Percentiles rank a stretch among this genome's conserved stretches.
These are phyloP conservation scores for Echinometra lucunter DNA, from an alignment of 53 echinoderm and acorn worm genomes.

Conservation along the genomic window DNA sequence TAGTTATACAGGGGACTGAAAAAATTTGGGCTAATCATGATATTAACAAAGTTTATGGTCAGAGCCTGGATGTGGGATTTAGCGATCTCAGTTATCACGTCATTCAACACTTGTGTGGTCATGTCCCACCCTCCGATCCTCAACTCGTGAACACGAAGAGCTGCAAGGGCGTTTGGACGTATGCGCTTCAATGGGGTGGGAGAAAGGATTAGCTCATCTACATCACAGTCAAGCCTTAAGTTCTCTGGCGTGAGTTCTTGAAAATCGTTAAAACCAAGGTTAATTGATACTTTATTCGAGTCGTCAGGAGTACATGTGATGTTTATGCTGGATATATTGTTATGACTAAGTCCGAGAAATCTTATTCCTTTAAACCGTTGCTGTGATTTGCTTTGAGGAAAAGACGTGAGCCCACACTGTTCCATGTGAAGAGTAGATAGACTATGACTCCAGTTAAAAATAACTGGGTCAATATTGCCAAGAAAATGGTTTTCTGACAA, in stretches of 20 bases:
- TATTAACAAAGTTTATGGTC: fast-evolving
- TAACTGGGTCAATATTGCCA: neutral
- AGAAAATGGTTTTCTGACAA: neutral
- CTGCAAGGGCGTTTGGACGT: neutral
- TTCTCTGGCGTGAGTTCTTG: neutral
- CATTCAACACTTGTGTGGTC: neutral
- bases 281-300: neutral
- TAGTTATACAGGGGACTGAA: neutral
- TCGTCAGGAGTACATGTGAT: neutral
- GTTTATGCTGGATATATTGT: neutral
- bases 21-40: neutral
- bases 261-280: neutral
- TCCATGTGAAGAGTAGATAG: neutral
- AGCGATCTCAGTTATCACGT: neutral
- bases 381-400: neutral
- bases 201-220: neutral
- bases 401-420: neutral
- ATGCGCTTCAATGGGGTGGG: neutral
- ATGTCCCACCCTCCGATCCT: neutral
- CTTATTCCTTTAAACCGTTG: neutral
- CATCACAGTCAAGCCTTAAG: neutral
- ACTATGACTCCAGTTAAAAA: neutral
- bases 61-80: neutral
- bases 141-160: neutral
- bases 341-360: neutral